Evolutionary conservation across 1,140 invertebrate species (phyloP).

Genomic region (Zaprionus ornatus): DNA sequence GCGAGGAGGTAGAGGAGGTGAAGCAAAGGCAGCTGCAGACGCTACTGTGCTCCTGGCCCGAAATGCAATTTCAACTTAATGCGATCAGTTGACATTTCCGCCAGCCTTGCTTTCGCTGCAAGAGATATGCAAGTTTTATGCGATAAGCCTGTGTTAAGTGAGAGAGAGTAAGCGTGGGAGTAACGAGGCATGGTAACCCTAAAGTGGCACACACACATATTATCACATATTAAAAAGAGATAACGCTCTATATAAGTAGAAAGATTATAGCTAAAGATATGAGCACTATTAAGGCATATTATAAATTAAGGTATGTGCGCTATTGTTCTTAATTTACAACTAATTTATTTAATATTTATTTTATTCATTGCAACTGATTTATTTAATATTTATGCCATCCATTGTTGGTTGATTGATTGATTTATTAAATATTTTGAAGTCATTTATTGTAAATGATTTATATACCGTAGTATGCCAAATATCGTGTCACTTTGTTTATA

Average conservation of each 20-base stretch:
- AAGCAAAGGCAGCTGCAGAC: not conserved
- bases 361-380: too few relatives aligned
- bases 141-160: conserved; percentile 20
- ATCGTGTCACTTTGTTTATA: too few relatives aligned
- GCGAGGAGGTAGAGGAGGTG: not conserved
- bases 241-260: not conserved
- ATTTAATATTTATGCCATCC: too few relatives aligned
- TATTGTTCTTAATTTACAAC: too few relatives aligned
- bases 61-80: conserved; percentile 76
- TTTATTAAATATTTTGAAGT: too few relatives aligned
- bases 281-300: not conserved
- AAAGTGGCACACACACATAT: too few relatives aligned
- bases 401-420: too few relatives aligned
- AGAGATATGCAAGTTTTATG: conserved; percentile 37
- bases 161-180: not conserved
- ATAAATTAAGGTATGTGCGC: not conserved
- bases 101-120: conserved; percentile 36
- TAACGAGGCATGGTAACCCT: not conserved
- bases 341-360: too few relatives aligned
- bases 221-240: not conserved
- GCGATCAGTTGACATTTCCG: conserved; percentile 74
- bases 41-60: conserved; percentile 22
- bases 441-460: too few relatives aligned
- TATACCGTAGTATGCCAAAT: too few relatives aligned
- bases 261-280: not conserved